Base-by-base conservation (phyloP, 2,888 invertebrate genomes). In the Nemotelus pantherinus region DNA sequence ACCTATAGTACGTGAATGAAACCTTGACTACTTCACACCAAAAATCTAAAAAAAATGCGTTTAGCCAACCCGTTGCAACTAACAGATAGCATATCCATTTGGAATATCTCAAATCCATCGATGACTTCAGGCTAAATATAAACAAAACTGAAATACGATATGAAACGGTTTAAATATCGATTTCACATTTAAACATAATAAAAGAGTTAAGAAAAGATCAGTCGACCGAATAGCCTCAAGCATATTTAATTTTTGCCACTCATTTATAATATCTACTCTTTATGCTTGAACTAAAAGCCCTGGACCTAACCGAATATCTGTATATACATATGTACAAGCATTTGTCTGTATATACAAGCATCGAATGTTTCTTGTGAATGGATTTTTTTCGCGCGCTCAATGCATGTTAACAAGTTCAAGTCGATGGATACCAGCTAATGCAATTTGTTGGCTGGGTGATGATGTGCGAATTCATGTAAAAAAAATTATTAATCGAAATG, bases 331-430 rank as follows among this genome's bases (percentile, higher is more conserved):
- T 25, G 25, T 25, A 25, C 25, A 25, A 25, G 25, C 25, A 25
- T 25, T 1, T 25, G 1, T 25, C 25, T 25, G 25, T 25, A 25
- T 25, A 25, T 1, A 25, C 25, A 25, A 25, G 25, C 25, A 25
- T 25, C 39, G 58, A 5, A 68, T 7, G 6, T 63, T 2, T 47
- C 48, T 48, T 41, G 4, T 47, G n/a, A 65, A 65, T 65, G 2
- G 25, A 65, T 47, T 65, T 65, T 43, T 64, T 47, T 25, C 25
- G 25, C 47, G 44, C 44, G n/a, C 45, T 47, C 47, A 50, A 50
- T 48, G n/a, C 50, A 7, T 68, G 67, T 68, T 68, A 68, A 68
- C 48, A 68, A 68, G 67, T 48, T 50, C 39, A 25, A 25, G 25
- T 25, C 25, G 25, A 25, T 25, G 67, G 67, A 68, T 50, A 48